Evolutionary conservation across 37 sponge, comb jelly and placozoan genomes (phyloP), one percentile per base, ranked within the genome.

Genomic region (Crambe crambe): DNA sequence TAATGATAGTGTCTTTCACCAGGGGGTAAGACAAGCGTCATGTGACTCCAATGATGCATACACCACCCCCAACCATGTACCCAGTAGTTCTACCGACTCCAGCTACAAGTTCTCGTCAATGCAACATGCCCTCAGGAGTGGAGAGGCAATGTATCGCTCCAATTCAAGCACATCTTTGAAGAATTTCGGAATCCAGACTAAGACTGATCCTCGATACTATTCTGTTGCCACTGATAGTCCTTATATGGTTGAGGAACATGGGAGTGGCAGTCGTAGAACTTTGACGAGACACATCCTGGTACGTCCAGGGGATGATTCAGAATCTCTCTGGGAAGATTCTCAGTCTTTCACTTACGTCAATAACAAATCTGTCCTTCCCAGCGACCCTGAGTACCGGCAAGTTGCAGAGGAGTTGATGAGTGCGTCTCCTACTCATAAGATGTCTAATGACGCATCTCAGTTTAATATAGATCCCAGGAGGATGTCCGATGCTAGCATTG

Each of bases 361-460:
- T 57, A n/a, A n/a, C n/a, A 58, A 42, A 22, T 79, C 91, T 12
- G 81, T 92, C 0, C 32, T 79, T 26, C 93, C 93, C 25, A 85
- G 86, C 65, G 82, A 92, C 62, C 93, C 93, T 4, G 93, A 87
- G 82, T 92, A 92, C 68, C 66, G 68, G 8, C 71, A 84, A 47
- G 70, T 84, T 0, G 93, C 89, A 1, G 60, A 92, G 63, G 80
- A 84, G n/a, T 67, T 92, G 12, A 92, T 92, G 93, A 87, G 80
- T 56, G 75, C 78, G 41, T 87, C 89, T 9, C 93, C 93, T 0
- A 69, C 77, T 37, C 70, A 56, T 31, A 85, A 63, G 65, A 31
- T 5, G 32, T 17, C 35, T 9, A 65, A 65, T 9, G 66, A 65
- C 17, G 59, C 59, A 23, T 64, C 31, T 20, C 3, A 25, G 2